Evolutionary conservation across 1,140 invertebrate genomes (phyloP).

Genomic region (Bombyx mori): DNA sequence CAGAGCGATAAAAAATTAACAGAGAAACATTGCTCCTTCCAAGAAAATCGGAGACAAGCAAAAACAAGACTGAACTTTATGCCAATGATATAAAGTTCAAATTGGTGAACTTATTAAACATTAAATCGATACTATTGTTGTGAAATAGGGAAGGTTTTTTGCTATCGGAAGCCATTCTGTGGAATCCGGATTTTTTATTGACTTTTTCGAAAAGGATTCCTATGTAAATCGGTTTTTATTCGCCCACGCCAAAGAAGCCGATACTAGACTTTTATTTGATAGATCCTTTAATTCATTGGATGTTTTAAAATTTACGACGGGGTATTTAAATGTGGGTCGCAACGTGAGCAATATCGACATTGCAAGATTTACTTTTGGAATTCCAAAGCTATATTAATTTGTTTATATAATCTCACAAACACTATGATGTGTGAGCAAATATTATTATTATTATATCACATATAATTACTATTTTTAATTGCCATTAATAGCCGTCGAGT

Average conservation of each 20-base stretch:
- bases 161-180: constrained; percentile 25
- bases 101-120: not conserved
- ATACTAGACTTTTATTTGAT: constrained; percentile 16
- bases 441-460: too few species aligned
- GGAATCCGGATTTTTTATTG: constrained; percentile 32
- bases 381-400: not conserved
- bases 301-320: constrained; percentile 9
- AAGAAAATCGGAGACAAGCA: too few species aligned
- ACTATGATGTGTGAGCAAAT: too few species aligned
- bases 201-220: constrained; percentile 37
- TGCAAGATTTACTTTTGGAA: constrained; percentile 1
- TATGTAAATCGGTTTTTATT: constrained; percentile 27
- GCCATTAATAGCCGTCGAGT: too few species aligned
- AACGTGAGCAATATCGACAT: not conserved
- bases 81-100: not conserved
- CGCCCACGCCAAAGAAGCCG: constrained; percentile 27
- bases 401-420: not conserved
- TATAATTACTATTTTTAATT: too few species aligned
- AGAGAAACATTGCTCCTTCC: too few species aligned
- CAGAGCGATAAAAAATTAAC: not conserved
- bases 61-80: not conserved
- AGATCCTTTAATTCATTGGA: constrained; percentile 15
- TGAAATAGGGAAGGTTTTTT: constrained; percentile 17
- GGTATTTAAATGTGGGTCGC: constrained; percentile 1
- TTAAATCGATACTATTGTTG: constrained; percentile 15